Evolutionary conservation across 2,113 vertebrate genomes (phyloP), one percentile per base, ranked within the genome.

Genomic region (Megaceryle maxima): DNA sequence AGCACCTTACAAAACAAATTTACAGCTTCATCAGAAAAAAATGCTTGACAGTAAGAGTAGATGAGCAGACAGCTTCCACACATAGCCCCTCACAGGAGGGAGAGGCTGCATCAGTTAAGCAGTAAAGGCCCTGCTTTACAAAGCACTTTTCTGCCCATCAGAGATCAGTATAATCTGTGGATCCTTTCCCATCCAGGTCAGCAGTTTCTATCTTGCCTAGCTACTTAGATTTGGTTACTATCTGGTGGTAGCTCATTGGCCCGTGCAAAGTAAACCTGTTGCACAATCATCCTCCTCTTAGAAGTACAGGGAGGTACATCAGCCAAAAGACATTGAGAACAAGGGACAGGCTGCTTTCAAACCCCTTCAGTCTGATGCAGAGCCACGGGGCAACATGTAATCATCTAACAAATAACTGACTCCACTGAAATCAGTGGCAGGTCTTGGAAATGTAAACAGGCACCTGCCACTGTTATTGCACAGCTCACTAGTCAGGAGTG

Each of bases 181-280:
- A 33, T 88, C 69, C 62, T 53, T 92, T 96, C 96, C 95, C 92
- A 69, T 55, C 66, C 88, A 75, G 83, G 50, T 95, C 95, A 97
- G 96, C 96, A 94, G 63, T 94, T 95, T 88, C 64, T 14, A 63
- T 77, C 94, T 80, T 83, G 93, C 92, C 93, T 95, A 84, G 93
- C 96, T 83, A n/a, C 92, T 81, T 16, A 8, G 11, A 75, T 39
- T 46, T 29, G 85, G 88, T 83, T 88, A 33, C 79, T 70, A 8
- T 44, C 91, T 87, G 68, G 31, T 62, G 79, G 75, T 18, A 59
- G 75, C 76, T 88, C 56, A 39, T 63, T 81, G 92, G 96, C 83
- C 67, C 3, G 2, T 3, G 28, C 85, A 57, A 55, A 60, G 63
- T 35, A 29, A 87, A 69, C 39, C 14, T 0, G 1, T 95, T 93